Evolutionary conservation across 2,113 vertebrate genomes (phyloP).

Genomic region (Cheilinus undulatus): DNA sequence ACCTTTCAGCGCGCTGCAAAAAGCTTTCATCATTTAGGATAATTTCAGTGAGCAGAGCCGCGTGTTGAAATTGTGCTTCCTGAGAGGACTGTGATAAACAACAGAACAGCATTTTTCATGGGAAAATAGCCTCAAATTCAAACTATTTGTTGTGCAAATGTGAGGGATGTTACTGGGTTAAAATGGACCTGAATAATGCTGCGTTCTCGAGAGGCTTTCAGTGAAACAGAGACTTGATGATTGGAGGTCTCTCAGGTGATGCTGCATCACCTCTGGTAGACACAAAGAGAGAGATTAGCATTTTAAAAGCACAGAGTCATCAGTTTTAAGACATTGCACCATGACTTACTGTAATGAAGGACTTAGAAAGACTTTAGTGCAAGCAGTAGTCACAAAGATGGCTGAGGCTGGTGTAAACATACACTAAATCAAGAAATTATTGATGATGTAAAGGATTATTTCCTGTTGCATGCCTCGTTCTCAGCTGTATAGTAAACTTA

Average conservation of each 20-base stretch:
- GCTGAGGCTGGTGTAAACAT: too few species aligned
- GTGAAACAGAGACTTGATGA: neutral
- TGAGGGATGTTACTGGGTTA: neutral
- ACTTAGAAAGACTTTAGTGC: neutral
- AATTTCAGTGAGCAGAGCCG: constrained; percentile 10
- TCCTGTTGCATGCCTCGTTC: too few species aligned
- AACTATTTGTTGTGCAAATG: constrained; percentile 39
- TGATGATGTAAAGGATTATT: too few species aligned
- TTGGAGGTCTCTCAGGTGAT: constrained; percentile 11
- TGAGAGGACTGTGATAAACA: constrained; percentile 3
- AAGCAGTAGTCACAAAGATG: too few species aligned
- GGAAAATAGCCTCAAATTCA: constrained; percentile 13
- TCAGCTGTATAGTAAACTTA: too few species aligned
- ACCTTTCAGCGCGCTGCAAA: constrained; percentile 31
- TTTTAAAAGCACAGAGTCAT: neutral
- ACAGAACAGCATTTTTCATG: neutral
- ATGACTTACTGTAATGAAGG: neutral
- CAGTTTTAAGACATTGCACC: neutral
- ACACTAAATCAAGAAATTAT: too few species aligned
- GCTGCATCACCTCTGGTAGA: neutral
- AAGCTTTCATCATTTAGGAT: constrained; percentile 44
- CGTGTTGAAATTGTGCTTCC: constrained; percentile 5
- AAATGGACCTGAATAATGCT: neutral
- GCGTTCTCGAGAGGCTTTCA: neutral
- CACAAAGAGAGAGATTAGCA: neutral